A percentile compares a stretch with the other conserved stretches of the same genome.
Conservation (phyloP, 2,888 invertebrate species). For the Epirrhoe alternata region DNA sequence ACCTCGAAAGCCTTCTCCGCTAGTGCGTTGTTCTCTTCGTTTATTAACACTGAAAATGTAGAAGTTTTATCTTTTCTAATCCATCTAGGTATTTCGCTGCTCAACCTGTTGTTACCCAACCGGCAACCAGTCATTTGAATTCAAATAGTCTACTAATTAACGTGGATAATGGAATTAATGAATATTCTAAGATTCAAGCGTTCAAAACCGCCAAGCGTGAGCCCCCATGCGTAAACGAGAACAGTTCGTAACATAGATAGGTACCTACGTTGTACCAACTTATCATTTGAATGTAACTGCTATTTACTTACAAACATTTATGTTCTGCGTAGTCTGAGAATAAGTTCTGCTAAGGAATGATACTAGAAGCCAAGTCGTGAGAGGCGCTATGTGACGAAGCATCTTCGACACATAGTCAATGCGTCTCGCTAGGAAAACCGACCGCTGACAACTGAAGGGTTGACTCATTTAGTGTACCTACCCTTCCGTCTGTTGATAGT, state of each 20-base stretch:
- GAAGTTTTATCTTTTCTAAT: constrained; percentile 12
- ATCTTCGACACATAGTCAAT: constrained; percentile 34
- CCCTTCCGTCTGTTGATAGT: constrained; percentile 59
- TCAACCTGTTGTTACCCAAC: constrained; percentile 19
- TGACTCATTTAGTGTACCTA: constrained; percentile 37
- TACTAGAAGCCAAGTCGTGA: constrained; percentile 51
- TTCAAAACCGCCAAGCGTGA: constrained; percentile 33
- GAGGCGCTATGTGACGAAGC: constrained; percentile 44
- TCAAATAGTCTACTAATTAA: constrained; percentile 38
- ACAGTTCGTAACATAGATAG: constrained; percentile 28
- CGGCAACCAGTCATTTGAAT: constrained; percentile 38
- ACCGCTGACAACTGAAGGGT: constrained; percentile 36
- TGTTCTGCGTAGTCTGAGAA: constrained; percentile 89
- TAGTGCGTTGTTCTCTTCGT: constrained; percentile 89
- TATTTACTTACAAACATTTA: constrained; percentile 88
- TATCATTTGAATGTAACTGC: not conserved
- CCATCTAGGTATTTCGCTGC: constrained; percentile 19
- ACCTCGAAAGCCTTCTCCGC: constrained; percentile 90
- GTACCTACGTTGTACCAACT: not conserved
- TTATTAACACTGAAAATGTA: constrained; percentile 87
- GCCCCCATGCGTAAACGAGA: constrained; percentile 41
- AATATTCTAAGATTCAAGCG: constrained; percentile 38
- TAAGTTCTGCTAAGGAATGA: constrained; percentile 50
- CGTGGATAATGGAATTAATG: constrained; percentile 40
- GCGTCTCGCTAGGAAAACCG: constrained; percentile 19